Conservation (phyloP, 2,113 vertebrate genomes). For the Atherinomorus stipes region DNA sequence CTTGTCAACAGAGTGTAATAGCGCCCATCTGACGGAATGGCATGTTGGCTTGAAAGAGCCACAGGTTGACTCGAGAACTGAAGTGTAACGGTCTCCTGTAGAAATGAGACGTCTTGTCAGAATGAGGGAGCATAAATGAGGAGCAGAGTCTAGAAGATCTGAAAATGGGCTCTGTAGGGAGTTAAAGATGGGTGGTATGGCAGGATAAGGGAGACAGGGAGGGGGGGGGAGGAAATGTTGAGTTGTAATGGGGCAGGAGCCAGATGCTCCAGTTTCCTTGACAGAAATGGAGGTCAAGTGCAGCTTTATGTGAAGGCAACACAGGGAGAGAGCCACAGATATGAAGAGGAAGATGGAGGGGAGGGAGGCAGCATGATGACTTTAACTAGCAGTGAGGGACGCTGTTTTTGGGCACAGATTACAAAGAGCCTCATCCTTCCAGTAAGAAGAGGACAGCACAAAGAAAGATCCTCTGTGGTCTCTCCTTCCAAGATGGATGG, state of each 20-base stretch:
- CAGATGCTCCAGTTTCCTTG: conserved; percentile 84
- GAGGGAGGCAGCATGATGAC: conserved; percentile 73
- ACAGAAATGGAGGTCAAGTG: conserved; percentile 85
- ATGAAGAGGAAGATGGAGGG: conserved; percentile 58
- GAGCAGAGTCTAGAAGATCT: conserved; percentile 33
- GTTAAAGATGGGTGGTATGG: conserved; percentile 52
- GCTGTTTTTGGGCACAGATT: conserved; percentile 24
- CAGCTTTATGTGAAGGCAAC: conserved; percentile 78
- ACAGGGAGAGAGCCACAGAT: conserved; percentile 48
- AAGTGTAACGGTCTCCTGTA: conserved; percentile 37
- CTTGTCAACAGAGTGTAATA: conserved; percentile 13
- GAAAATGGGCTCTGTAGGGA: conserved; percentile 63
- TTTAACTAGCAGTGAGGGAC: conserved; percentile 76
- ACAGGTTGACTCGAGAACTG: conserved; percentile 60
- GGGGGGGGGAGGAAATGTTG: conserved; percentile 38
- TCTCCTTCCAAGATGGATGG: conserved; percentile 57
- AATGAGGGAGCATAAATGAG: conserved; percentile 13
- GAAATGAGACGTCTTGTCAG: conserved; percentile 57
- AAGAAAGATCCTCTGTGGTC: conserved; percentile 34
- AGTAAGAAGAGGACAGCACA: conserved; percentile 37
- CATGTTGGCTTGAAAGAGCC: conserved; percentile 18
- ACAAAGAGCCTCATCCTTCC: conserved; percentile 26
- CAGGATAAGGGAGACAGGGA: conserved; percentile 30
- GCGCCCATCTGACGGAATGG: conserved; percentile 15
- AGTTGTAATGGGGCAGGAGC: conserved; percentile 75